Percentiles rank a stretch among this genome's conserved stretches.
Conservation (phyloP, 1,140 invertebrate species). For the Chironomus striatipennis region DNA sequence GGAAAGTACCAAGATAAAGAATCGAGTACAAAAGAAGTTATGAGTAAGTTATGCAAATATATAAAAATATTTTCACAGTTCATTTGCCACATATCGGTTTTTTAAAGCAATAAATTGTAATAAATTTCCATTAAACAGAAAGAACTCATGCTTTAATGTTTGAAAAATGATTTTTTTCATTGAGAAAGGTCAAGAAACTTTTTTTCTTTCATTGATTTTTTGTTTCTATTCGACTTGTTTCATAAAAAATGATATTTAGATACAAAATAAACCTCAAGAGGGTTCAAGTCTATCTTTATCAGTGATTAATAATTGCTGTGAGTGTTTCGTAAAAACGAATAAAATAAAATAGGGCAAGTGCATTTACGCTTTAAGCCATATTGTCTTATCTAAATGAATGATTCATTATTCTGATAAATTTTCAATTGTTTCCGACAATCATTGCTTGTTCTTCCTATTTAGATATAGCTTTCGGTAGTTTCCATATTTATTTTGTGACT, state of each 20-base stretch:
- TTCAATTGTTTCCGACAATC: background rate
- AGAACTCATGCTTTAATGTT: too few relatives aligned
- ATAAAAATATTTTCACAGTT: too few relatives aligned
- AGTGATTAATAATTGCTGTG: background rate
- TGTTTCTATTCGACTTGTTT: background rate
- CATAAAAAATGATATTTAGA: too few relatives aligned
- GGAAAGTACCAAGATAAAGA: too few relatives aligned
- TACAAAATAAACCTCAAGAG: background rate
- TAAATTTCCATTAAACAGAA: too few relatives aligned
- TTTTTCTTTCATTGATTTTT: background rate
- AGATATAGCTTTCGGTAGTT: background rate
- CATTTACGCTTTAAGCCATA: background rate
- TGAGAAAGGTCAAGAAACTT: constrained; percentile 1
- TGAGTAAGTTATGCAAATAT: too few relatives aligned
- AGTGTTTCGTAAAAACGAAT: background rate
- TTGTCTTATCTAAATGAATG: background rate
- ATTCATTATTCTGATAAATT: background rate
- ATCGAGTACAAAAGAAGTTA: too few relatives aligned
- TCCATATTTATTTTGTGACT: background rate
- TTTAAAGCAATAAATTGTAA: too few relatives aligned
- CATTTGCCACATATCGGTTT: too few relatives aligned
- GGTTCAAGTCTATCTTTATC: background rate
- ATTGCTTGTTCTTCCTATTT: background rate
- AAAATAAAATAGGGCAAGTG: background rate
- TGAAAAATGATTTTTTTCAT: constrained; percentile 1